Conservation (phyloP, 2,113 vertebrate species). For the Aegotheles bennettii region DNA sequence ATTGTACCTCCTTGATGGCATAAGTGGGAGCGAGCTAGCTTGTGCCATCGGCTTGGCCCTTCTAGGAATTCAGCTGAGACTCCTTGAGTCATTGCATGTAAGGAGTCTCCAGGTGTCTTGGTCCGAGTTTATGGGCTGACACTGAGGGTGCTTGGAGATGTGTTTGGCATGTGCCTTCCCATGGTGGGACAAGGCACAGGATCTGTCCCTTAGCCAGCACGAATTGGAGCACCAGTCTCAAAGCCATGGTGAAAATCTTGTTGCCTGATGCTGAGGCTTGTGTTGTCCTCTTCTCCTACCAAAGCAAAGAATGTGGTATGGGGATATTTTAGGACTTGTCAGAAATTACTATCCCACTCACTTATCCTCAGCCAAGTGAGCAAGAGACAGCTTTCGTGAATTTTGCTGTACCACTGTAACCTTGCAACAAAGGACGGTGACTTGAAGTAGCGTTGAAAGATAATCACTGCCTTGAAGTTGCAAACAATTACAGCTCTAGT, state of each 20-base stretch:
- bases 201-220: fast-evolving
- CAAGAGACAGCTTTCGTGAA: background rate
- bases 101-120: background rate
- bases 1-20: background rate
- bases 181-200: background rate
- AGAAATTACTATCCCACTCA: background rate
- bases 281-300: background rate
- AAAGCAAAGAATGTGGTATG: background rate
- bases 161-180: background rate
- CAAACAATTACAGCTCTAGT: background rate
- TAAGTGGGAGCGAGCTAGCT: fast-evolving
- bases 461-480: background rate
- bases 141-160: background rate
- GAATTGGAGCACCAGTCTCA: background rate
- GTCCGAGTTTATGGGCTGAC: background rate
- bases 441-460: background rate
- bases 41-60: background rate
- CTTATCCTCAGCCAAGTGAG: background rate
- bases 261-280: background rate
- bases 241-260: background rate
- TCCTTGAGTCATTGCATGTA: fast-evolving
- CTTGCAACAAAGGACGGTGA: background rate
- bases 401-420: background rate
- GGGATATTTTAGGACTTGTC: background rate
- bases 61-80: background rate